Evolutionary conservation across 2,888 invertebrate species (phyloP).

Genomic region (Rotaria magnacalcarata): DNA sequence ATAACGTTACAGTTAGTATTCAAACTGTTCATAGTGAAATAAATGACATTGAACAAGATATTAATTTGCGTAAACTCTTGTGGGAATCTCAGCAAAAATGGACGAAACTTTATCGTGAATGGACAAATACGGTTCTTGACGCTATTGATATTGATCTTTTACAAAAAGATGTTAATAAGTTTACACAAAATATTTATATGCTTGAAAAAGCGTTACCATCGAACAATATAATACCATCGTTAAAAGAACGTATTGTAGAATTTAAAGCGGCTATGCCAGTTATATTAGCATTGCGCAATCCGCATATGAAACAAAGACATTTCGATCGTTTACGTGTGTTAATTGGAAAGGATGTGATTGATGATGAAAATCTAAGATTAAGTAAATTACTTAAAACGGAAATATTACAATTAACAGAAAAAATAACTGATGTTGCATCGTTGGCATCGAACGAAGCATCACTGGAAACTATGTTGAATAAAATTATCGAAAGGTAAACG

Average conservation of each 20-base stretch:
- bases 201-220: constrained; percentile 59
- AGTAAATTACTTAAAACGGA: constrained; percentile 48
- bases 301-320: constrained; percentile 55
- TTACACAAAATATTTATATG: constrained; percentile 60
- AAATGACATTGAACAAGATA: constrained; percentile 57
- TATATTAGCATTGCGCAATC: constrained; percentile 58
- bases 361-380: constrained; percentile 49
- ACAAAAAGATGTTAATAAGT: constrained; percentile 58
- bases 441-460: constrained; percentile 59
- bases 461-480: constrained; percentile 58
- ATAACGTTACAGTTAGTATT: constrained; percentile 9
- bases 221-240: constrained; percentile 56
- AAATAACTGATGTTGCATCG: constrained; percentile 58
- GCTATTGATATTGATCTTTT: constrained; percentile 55
- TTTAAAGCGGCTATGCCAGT: constrained; percentile 59
- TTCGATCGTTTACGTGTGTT: constrained; percentile 56
- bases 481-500: constrained; percentile 49
- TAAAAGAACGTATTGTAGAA: constrained; percentile 57
- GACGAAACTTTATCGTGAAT: constrained; percentile 55
- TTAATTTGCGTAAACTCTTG: constrained; percentile 55
- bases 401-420: constrained; percentile 58
- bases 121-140: constrained; percentile 56
- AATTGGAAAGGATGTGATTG: constrained; percentile 55
- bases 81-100: constrained; percentile 59
- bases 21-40: constrained; percentile 48